phyloP scores from a whole-genome alignment of 2,888 invertebrate species.

The Idaea dimidiata region DNA sequence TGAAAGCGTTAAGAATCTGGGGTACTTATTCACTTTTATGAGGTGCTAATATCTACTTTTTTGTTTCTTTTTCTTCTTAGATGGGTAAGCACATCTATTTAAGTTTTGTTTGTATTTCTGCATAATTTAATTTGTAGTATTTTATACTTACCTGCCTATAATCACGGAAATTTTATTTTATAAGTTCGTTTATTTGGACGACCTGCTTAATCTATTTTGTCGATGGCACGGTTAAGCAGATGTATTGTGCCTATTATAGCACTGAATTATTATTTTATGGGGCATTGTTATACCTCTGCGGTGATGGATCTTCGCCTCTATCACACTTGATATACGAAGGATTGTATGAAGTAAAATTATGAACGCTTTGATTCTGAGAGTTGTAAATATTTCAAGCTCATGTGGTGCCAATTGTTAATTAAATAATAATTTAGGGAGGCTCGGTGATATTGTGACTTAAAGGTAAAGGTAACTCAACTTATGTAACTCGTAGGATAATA shows the following conservation, averaged over 20 bases:
- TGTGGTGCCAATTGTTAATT: constrained; percentile 50
- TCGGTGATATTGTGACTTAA: not conserved
- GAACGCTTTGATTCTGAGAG: constrained; percentile 32
- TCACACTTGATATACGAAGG: constrained; percentile 25
- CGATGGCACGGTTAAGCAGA: constrained; percentile 62
- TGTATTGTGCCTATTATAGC: constrained; percentile 54
- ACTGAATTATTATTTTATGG: constrained; percentile 18
- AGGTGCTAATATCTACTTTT: not conserved
- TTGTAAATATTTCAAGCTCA: constrained; percentile 56
- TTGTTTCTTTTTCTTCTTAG: not conserved
- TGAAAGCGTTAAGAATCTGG: not conserved
- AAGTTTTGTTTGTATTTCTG: not conserved
- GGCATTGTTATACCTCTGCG: constrained; percentile 20
- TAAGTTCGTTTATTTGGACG: constrained; percentile 40
- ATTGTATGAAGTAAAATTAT: constrained; percentile 20
- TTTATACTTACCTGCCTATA: not conserved
- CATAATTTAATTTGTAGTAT: constrained; percentile 21
- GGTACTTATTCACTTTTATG: not conserved
- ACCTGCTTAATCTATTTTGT: constrained; percentile 55
- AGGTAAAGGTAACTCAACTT: not conserved
- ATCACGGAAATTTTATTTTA: constrained; percentile 30
- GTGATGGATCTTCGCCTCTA: constrained; percentile 31
- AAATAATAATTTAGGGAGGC: constrained; percentile 21
- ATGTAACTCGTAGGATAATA: not conserved
- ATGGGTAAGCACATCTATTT: not conserved